Evolutionary conservation across 2,888 invertebrate species (phyloP), one percentile per base, ranked within the genome.

Genomic region (Salticus scenicus): DNA sequence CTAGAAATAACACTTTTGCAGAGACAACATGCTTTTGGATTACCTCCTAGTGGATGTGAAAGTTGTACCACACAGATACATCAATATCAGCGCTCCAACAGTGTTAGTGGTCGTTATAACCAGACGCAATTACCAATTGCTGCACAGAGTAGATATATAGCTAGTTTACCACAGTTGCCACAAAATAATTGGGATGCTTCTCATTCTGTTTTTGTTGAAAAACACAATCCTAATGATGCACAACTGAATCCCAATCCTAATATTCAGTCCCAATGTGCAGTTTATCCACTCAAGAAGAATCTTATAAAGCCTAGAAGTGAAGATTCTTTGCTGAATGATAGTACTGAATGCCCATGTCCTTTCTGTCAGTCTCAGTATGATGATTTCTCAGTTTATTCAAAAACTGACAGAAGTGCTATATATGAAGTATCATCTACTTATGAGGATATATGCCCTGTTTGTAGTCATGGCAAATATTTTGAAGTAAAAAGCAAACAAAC

Each of bases 231-330:
- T 37, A 73, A 78, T 41, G 24, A 24, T 24, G 5, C 24, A 4
- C 57, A n/a, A 57, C 47, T 78, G 12, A 78, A 84, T 27, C 78
- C 69, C 14, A 27, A 47, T 27, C 78, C 78, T 42, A 73, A 73
- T 20, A 24, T 83, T 12, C 79, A 73, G 47, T 69, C 87, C 2
- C 82, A 78, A 51, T 78, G 71, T 30, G 69, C 71, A 27, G 66
- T 47, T 47, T 78, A 77, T 47, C 75, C 74, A 42, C 67, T 42
- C 20, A 67, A 64, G 14, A 80, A 66, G 8, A 75, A 64, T 27
- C 66, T 84, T n/a, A 14, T 64, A 1, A 87, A 80, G 63, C 87
- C 87, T 1, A 70, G 69, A 72, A 87, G 87, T 71, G 87, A 87
- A 51, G 87, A 87, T 51, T 82, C 87, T 1, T 51, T 87, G 17